Evolutionary conservation across 1,140 invertebrate genomes (phyloP), one percentile per base, ranked within the genome.

Genomic region (Bemisia tabaci): DNA sequence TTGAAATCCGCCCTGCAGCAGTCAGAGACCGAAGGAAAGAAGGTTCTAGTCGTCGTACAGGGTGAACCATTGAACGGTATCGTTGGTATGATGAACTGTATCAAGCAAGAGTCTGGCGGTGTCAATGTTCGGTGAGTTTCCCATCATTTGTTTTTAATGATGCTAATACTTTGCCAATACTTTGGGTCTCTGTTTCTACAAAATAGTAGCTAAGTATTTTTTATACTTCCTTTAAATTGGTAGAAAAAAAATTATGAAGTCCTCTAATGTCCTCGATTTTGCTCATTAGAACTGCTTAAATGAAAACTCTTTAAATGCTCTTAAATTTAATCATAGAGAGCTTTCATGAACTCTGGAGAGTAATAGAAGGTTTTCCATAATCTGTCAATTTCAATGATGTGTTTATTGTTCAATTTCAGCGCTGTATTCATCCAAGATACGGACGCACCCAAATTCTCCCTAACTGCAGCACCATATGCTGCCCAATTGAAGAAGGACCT

Each of bases 11-110:
- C 85, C 0, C 68, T 90, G 74, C 83, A 82, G 66, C 80, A 82
- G 65, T 78, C 82, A 0, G 83, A 85, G 69, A 77, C 72, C 63
- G 80, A 82, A 71, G 75, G 76, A 25, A 77, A 82, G 66, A 84
- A 85, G 70, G 79, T 94, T 39, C 84, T 92, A 73, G 75, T 92
- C 9, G 83, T 89, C n/a, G 82, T 81, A 62, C 82, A 87, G 74
- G 81, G 81, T 0, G 84, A 88, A 73, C 82, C 86, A 69, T 75
- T 75, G 22, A 87, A 81, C 75, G 94, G 95, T 65, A 81, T 94
- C 25, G 78, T 96, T 62, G 95, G 95, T 60, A 77, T 98, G 69
- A 85, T 89, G 65, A 95, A 92, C 71, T 98, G 95, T 75, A 79
- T 98, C 59, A 86, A 88, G 71, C 83, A 84, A 71, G 95, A 97